phyloP scores from a whole-genome alignment of 2,113 vertebrate species.

The Chaetodon trifascialis region DNA sequence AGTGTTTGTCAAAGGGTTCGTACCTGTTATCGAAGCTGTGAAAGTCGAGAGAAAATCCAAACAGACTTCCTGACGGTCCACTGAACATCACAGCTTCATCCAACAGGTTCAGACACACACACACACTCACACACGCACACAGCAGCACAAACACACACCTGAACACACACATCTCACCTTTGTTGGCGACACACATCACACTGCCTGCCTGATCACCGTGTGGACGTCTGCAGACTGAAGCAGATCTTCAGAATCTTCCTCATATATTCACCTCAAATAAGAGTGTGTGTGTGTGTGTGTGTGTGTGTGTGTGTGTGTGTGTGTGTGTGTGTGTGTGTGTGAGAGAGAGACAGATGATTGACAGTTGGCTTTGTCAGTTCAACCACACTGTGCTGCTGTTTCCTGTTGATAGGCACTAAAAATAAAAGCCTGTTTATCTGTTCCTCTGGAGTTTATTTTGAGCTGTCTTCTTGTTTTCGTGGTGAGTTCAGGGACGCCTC shows the following conservation, averaged over 20 bases:
- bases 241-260: neutral
- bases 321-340: neutral
- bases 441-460: conserved; percentile 8
- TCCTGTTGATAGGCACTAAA: conserved; percentile 30
- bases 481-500: neutral
- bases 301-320: neutral
- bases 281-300: neutral
- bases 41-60: conserved; percentile 49
- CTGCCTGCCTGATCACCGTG: neutral
- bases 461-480: neutral
- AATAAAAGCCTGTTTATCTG: conserved; percentile 21
- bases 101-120: conserved; percentile 40
- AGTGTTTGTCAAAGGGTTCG: neutral
- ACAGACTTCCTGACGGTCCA: conserved; percentile 42
- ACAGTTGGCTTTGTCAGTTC: neutral
- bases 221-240: neutral
- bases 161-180: conserved; percentile 33
- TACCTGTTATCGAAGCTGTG: conserved; percentile 26
- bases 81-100: conserved; percentile 33
- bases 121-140: conserved; percentile 16
- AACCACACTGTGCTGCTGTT: conserved; percentile 7
- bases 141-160: conserved; percentile 28
- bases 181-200: neutral
- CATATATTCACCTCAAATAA: neutral
- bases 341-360: conserved; percentile 38